Evolutionary conservation across 23 tunicate species (phyloP), one percentile per base, ranked within the genome.

Genomic region (Styela plicata): DNA sequence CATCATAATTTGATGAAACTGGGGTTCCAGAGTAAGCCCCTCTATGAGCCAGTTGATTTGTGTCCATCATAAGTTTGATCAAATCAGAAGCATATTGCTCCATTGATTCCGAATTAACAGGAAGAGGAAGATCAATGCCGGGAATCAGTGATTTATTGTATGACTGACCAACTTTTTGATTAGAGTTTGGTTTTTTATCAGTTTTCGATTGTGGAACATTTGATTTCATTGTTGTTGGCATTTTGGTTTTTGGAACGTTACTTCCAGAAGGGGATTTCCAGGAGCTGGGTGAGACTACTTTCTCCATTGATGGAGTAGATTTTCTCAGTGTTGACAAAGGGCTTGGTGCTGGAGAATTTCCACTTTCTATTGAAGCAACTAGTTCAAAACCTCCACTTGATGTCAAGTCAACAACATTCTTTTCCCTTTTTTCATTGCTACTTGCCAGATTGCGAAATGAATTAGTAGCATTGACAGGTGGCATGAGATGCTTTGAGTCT

Each of bases 81-180:
- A 71, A 19, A 71, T 71, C 77, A 32, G 77, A 71, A 3, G 77
- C 77, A 71, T 71, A 71, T 2, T 29, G 18, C 29, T 71, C 36
- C 37, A 71, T 34, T 5, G 57, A 7, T 13, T 44, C 10, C 13
- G 57, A 44, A 13, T 13, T 44, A 7, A 44, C 13, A 7, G 57
- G 10, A 44, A 44, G 57, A 5, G 57, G 57, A 44, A 44, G 10
- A 44, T 44, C 57, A 44, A 44, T 13, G 13, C 10, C 57, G 13
- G 57, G 13, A 13, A 7, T 44, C 7, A 44, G 13, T 44, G 57
- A 44, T 7, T 7, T 5, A 44, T 44, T 13, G 13, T 5, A 44
- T 13, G 57, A 44, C 7, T 13, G 57, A 44, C 13, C 13, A 13
- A 44, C 7, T 5, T 7, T 44, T 13, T 44, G 7, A 44, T 44